Conservation (phyloP, 2,113 vertebrate species). For the Neolamprologus longior region DNA sequence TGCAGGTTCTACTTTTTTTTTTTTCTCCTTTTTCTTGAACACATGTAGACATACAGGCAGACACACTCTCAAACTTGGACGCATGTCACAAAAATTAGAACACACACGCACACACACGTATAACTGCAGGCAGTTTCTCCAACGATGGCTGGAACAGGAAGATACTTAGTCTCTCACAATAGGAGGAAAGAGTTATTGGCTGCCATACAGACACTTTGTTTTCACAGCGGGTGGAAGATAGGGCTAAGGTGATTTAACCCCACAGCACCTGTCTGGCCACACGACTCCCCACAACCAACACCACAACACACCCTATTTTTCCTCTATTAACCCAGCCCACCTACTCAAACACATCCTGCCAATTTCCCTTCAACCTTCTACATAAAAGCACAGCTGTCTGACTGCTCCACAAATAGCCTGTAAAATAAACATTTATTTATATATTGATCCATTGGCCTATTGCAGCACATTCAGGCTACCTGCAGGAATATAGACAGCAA, state of each 20-base stretch:
- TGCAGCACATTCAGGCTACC: constrained; percentile 17
- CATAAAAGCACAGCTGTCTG: constrained; percentile 29
- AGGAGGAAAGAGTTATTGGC: constrained; percentile 68
- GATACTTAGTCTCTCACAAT: constrained; percentile 45
- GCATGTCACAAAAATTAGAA: background rate
- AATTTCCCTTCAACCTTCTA: constrained; percentile 16
- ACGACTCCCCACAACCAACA: background rate
- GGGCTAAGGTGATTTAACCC: constrained; percentile 40
- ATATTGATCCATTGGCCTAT: background rate
- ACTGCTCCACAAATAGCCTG: constrained; percentile 29
- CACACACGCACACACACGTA: background rate
- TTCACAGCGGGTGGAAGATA: constrained; percentile 26
- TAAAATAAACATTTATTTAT: constrained; percentile 19
- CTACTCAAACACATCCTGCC: constrained; percentile 34
- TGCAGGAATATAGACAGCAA: constrained; percentile 19
- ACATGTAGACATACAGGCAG: constrained; percentile 4
- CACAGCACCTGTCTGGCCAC: constrained; percentile 60
- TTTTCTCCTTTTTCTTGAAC: background rate
- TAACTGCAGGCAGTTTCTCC: constrained; percentile 6
- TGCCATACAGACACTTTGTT: constrained; percentile 57
- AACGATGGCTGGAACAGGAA: constrained; percentile 47
- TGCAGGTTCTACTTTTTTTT: background rate
- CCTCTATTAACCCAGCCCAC: background rate
- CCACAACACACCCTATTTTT: background rate
- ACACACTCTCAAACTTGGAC: background rate